Conservation (phyloP, 2,113 vertebrate species). For the Alaudala cheleensis region DNA sequence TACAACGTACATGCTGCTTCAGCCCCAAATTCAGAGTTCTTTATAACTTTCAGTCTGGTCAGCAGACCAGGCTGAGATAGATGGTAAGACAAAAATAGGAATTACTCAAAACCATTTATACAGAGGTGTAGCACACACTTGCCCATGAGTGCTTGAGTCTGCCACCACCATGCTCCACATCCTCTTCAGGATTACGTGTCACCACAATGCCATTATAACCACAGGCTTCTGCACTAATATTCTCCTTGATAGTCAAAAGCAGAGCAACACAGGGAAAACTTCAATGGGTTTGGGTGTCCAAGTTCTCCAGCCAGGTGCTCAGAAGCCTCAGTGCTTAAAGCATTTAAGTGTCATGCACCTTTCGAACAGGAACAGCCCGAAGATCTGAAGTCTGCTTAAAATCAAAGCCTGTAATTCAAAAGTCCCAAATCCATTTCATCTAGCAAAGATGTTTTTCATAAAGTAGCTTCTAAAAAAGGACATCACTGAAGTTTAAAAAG, state of each 20-base stretch:
- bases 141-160: not conserved
- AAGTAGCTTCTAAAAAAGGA: not conserved
- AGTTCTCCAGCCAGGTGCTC: not conserved
- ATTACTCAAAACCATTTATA: not conserved
- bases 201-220: not conserved
- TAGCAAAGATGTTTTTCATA: not conserved
- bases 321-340: not conserved
- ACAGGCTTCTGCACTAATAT: not conserved
- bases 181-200: not conserved
- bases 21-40: not conserved
- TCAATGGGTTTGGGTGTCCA: not conserved
- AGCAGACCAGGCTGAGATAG: not conserved
- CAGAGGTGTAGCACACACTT: not conserved
- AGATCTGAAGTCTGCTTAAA: not conserved
- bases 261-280: not conserved
- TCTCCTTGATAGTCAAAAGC: not conserved
- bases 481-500: not conserved
- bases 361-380: not conserved
- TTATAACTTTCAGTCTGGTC: not conserved
- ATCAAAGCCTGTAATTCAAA: not conserved
- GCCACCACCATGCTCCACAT: not conserved
- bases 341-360: fast-evolving
- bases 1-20: not conserved
- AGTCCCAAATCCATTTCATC: not conserved
- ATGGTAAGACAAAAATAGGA: not conserved